Conservation (phyloP, 2,113 vertebrate species). For the Eudyptes chrysolophus region DNA sequence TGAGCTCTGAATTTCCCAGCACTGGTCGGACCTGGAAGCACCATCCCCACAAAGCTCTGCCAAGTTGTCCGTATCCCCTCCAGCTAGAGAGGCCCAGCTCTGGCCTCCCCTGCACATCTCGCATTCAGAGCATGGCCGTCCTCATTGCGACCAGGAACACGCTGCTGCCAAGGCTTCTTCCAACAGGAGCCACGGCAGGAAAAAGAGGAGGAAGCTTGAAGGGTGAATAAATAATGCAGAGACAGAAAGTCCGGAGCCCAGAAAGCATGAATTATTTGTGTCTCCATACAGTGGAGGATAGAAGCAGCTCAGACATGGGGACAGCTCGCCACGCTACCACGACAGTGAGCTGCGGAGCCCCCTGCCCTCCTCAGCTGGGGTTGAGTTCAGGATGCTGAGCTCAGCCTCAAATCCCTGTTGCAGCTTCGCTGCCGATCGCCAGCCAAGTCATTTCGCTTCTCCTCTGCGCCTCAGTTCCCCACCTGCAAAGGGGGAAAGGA, state of each 20-base stretch:
- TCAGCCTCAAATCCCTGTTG: not conserved
- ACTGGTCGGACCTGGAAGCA: not conserved
- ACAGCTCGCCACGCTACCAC: rapidly evolving
- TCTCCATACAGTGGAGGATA: rapidly evolving
- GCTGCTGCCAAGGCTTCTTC: not conserved
- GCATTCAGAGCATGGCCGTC: rapidly evolving
- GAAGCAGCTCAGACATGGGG: not conserved
- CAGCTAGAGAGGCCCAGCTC: not conserved
- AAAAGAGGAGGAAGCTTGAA: not conserved
- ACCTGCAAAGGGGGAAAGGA: too few relatives aligned
- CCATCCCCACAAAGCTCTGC: not conserved
- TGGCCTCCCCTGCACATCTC: rapidly evolving
- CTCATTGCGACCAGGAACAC: rapidly evolving
- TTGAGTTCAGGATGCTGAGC: not conserved
- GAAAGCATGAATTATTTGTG: not conserved
- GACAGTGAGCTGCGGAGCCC: not conserved
- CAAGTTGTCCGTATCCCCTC: not conserved
- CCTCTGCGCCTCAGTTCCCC: rapidly evolving
- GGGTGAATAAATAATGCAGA: not conserved
- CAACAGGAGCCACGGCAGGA: not conserved
- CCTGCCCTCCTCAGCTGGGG: not conserved
- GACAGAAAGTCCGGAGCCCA: not conserved
- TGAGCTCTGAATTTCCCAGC: not conserved
- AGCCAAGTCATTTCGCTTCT: not conserved
- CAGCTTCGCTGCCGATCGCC: not conserved